Base-by-base conservation (phyloP, 2,888 invertebrate genomes). In the Megastigmus dorsalis region DNA sequence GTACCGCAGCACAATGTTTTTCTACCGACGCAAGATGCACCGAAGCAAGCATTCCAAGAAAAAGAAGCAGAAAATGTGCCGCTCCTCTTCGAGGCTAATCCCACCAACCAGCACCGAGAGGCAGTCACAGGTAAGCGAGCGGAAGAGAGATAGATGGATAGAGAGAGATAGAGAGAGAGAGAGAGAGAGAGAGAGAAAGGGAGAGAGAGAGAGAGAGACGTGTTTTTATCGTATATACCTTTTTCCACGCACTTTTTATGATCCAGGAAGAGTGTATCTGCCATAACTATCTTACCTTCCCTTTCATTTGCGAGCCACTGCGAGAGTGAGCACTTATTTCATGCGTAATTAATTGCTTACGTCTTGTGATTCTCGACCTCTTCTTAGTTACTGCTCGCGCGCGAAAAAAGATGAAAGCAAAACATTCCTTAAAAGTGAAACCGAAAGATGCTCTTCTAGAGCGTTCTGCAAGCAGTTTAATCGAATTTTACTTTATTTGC, bases 341-440 rank as follows among this genome's bases (percentile, higher is more conserved):
- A 30, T 54, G 23, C 38, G 36, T 63, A 63, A 63, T 63, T 63
- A 63, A 63, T 50, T 36, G 23, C 50, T 10, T 4, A n/a, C 26
- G 50, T 50, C 5, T 50, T 13, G 4, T 23, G 28, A 50, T 26
- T 52, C 50, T 52, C 28, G 52, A 10, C 28, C n/a, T 26, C 52
- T 52, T n/a, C 6, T 18, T 6, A 6, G 28, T 48, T 52, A 54
- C 33, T 28, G 52, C 5, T 30, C 30, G 26, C 18, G 54, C 18
- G 54, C 33, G 33, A 54, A 54, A 52, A 52, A 33, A 20, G 18
- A 48, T 50, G 68, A 68, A 59, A 59, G 50, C 57, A 5, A n/a
- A 20, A 7, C 66, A 54, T 54, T 66, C 52, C 45, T 18, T 45
- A 50, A 68, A 68, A 68, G 69, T 69, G 69, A 69, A 60, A 69